Evolutionary conservation across 2,797 vertebrate species (phyloP).

Genomic region (Acridotheres tristis): DNA sequence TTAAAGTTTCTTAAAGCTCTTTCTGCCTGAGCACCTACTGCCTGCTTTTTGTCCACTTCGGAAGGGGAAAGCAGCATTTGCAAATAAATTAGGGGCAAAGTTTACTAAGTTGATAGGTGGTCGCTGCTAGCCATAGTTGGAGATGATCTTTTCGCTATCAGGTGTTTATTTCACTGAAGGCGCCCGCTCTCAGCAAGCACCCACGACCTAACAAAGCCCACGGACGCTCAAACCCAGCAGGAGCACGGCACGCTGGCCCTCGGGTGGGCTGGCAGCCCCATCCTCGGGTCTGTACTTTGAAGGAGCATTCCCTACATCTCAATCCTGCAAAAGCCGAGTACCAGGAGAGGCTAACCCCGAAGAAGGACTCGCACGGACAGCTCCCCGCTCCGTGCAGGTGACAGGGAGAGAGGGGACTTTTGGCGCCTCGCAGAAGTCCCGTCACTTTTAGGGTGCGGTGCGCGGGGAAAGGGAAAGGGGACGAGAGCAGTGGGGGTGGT

Average conservation of each 20-base stretch:
- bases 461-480: rapidly evolving
- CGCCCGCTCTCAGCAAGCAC: neutral
- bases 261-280: neutral
- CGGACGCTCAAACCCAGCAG: too few species aligned
- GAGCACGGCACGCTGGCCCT: neutral
- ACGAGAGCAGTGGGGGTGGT: neutral
- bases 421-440: neutral
- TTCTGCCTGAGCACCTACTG: neutral
- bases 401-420: neutral
- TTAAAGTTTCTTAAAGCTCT: neutral
- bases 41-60: neutral
- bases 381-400: neutral
- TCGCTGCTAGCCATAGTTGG: neutral
- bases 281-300: rapidly evolving
- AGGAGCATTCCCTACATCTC: neutral
- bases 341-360: neutral
- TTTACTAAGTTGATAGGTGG: neutral
- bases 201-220: neutral
- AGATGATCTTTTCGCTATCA: neutral
- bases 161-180: neutral
- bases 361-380: neutral
- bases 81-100: neutral
- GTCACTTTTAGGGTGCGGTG: neutral
- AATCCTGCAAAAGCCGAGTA: neutral
- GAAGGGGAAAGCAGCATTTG: neutral